A percentile compares a stretch with the other conserved stretches of the same genome.
Evolutionary conservation across 2,888 invertebrate genomes (phyloP).

Genomic region (Melanargia galathea): DNA sequence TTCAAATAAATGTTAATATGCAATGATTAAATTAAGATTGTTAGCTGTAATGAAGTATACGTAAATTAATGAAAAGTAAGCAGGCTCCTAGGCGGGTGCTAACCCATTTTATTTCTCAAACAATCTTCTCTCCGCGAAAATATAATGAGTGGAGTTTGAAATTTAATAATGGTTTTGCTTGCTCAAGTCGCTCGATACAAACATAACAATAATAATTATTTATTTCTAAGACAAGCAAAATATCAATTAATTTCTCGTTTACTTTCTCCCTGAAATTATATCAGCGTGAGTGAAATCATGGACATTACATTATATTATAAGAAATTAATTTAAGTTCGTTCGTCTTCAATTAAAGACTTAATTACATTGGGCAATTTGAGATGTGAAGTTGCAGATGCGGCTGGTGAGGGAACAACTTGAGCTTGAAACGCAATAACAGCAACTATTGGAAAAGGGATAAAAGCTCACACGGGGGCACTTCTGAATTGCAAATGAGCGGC

Average conservation of each 20-base stretch:
- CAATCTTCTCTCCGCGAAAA: neutral
- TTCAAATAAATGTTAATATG: neutral
- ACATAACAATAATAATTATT: neutral
- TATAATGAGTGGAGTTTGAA: slow-evolving; percentile 5
- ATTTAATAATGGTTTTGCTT: slow-evolving; percentile 7
- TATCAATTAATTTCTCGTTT: neutral
- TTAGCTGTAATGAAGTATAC: neutral
- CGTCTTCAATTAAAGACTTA: no score
- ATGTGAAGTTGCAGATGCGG: neutral
- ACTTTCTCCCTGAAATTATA: neutral
- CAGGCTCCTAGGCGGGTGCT: neutral
- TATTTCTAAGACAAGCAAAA: neutral
- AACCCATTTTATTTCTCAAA: slow-evolving; percentile 11
- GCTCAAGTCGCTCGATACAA: neutral
- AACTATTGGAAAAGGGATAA: neutral
- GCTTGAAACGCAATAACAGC: neutral
- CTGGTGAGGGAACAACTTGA: neutral
- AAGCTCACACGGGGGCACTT: neutral
- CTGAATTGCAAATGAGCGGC: neutral
- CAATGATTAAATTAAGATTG: slow-evolving; percentile 2
- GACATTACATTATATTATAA: no score
- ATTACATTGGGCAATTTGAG: neutral
- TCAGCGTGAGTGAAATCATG: no score
- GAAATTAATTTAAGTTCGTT: no score
- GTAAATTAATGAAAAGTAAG: slow-evolving; percentile 9